phyloP scores from a whole-genome alignment of 2,797 vertebrate genomes.

The Lepus townsendii region DNA sequence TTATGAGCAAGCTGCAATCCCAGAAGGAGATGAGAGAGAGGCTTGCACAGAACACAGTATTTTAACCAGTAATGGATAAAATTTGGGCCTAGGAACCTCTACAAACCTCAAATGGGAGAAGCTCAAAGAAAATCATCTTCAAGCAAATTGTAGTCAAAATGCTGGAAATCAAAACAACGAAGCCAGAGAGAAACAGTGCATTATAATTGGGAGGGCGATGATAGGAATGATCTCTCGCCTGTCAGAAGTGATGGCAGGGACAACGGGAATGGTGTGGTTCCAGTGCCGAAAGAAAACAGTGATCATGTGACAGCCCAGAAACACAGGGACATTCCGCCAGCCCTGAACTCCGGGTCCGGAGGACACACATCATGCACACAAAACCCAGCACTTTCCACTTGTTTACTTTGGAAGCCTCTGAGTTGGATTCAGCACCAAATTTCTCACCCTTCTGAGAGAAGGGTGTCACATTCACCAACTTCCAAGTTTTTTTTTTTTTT shows the following conservation, averaged over 20 bases:
- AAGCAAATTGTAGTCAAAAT: background rate
- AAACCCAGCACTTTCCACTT: background rate
- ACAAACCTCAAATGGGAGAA: background rate
- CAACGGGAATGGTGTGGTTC: background rate
- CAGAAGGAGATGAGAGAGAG: background rate
- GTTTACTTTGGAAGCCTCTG: background rate
- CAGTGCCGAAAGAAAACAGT: background rate
- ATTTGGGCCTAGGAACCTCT: background rate
- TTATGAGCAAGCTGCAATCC: background rate
- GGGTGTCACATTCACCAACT: background rate
- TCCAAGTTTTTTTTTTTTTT: background rate
- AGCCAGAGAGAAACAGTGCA: background rate
- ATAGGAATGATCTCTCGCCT: background rate
- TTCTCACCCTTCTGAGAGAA: slow-evolving; percentile 12
- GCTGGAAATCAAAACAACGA: background rate
- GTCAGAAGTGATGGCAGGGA: background rate
- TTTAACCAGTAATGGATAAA: background rate
- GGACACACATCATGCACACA: too few species aligned
- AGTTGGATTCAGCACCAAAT: background rate
- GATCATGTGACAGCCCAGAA: too few species aligned
- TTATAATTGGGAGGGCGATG: background rate
- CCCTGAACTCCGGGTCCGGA: background rate
- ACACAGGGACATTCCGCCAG: background rate
- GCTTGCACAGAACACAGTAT: background rate
- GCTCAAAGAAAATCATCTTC: background rate